A percentile compares a stretch with the other conserved stretches of the same genome.
These are phyloP conservation scores for Parotocinclus haroldoi DNA, from an alignment of 2,797 vertebrate species.

Conservation along the genomic window DNA sequence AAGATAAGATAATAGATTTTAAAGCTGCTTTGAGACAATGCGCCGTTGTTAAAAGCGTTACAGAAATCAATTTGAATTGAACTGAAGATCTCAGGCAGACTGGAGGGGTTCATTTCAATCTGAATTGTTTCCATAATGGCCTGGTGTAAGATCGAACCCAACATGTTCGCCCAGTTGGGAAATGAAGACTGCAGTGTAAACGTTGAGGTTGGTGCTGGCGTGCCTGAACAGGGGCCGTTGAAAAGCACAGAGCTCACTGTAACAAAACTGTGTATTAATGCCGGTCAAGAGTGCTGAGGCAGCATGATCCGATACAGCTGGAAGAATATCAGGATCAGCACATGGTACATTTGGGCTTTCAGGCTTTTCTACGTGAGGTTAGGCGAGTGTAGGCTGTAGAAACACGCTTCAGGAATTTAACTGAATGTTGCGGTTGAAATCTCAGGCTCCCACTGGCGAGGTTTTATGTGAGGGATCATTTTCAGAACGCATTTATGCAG, in stretches of 20 bases:
- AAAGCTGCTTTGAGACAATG: too few relatives aligned
- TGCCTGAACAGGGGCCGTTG: slow-evolving; percentile 7
- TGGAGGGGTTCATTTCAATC: not conserved
- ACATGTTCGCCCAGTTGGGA: slow-evolving; percentile 39
- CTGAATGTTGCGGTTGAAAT: slow-evolving; percentile 5
- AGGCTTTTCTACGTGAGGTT: slow-evolving; percentile 8
- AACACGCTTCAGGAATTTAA: slow-evolving; percentile 19
- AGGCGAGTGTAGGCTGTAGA: not conserved
- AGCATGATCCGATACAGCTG: slow-evolving; percentile 18
- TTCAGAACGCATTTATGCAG: too few relatives aligned
- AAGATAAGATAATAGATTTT: too few relatives aligned
- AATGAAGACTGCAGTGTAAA: slow-evolving; percentile 3
- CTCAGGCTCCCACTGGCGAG: too few relatives aligned
- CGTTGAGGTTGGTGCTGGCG: slow-evolving; percentile 22
- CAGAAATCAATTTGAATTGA: too few relatives aligned
- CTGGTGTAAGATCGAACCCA: slow-evolving; percentile 13
- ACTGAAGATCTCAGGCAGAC: too few relatives aligned
- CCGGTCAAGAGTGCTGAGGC: too few relatives aligned
- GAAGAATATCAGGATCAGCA: slow-evolving; percentile 25
- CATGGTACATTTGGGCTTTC: slow-evolving; percentile 5
- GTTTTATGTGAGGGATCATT: too few relatives aligned
- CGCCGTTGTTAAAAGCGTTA: too few relatives aligned
- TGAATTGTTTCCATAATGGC: too few relatives aligned
- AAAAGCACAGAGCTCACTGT: not conserved
- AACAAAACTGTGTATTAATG: slow-evolving; percentile 9